Evolutionary conservation across 2,113 vertebrate species (phyloP).

Genomic region (Rhea pennata): DNA sequence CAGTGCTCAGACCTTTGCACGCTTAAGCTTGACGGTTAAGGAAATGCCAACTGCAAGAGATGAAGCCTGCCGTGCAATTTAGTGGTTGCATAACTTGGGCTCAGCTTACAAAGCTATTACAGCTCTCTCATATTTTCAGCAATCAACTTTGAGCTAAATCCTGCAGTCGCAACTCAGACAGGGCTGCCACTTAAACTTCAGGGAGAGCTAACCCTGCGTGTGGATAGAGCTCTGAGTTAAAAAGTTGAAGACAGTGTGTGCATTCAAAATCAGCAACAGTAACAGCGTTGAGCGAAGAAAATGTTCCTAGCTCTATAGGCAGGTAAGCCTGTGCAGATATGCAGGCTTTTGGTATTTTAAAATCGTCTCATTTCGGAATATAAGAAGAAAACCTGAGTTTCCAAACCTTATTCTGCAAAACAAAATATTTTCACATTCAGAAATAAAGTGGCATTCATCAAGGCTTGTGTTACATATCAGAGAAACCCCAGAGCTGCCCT

Average conservation of each 20-base stretch:
- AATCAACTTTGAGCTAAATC: background rate
- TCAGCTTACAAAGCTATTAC: background rate
- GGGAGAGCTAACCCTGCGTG: background rate
- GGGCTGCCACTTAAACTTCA: background rate
- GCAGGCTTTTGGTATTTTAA: fast-evolving
- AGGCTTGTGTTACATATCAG: background rate
- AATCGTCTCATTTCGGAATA: background rate
- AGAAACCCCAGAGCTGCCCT: conserved; percentile 42
- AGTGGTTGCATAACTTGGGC: background rate
- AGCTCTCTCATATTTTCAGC: fast-evolving
- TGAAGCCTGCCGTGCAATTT: background rate
- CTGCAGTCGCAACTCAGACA: background rate
- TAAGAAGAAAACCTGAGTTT: background rate
- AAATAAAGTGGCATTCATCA: conserved; percentile 26
- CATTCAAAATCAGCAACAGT: background rate
- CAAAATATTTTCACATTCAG: background rate
- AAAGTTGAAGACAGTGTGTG: fast-evolving
- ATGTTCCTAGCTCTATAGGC: background rate
- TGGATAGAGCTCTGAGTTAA: fast-evolving
- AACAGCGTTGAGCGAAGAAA: fast-evolving
- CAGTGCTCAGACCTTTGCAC: background rate
- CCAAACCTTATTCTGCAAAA: background rate
- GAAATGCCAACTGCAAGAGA: background rate
- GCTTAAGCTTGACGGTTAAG: background rate
- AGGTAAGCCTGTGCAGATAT: background rate